phyloP scores from a whole-genome alignment of 2,113 vertebrate genomes.

The Thunnus maccoyii region DNA sequence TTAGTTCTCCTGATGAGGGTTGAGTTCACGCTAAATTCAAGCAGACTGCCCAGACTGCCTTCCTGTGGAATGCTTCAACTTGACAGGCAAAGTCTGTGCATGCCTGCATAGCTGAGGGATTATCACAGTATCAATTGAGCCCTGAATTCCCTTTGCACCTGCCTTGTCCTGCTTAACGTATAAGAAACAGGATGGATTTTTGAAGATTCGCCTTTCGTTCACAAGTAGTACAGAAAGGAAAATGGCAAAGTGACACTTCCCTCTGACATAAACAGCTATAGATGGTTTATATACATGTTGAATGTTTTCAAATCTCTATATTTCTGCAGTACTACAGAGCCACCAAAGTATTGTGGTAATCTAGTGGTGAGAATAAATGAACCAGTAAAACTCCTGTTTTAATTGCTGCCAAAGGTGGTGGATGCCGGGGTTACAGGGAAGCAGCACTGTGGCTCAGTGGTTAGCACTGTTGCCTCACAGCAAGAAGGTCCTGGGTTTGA shows the following conservation, averaged over 20 bases:
- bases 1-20: neutral
- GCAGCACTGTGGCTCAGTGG: too few relatives aligned
- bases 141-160: conserved; percentile 53
- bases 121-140: conserved; percentile 62
- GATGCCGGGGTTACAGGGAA: neutral
- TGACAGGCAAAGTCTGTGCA: conserved; percentile 69
- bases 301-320: neutral
- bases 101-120: conserved; percentile 77
- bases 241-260: conserved; percentile 17
- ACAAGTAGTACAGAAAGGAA: neutral
- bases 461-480: too few relatives aligned
- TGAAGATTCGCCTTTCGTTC: conserved; percentile 29
- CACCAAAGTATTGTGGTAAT: neutral
- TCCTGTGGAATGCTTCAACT: conserved; percentile 26
- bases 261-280: neutral
- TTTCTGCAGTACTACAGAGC: neutral
- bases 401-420: neutral
- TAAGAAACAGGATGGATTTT: conserved; percentile 32
- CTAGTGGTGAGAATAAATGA: neutral
- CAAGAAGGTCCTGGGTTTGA: too few relatives aligned
- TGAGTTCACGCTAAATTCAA: conserved; percentile 14
- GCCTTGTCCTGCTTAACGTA: conserved; percentile 65
- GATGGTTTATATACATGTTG: neutral
- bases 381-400: neutral
- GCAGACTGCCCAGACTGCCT: neutral